Evolutionary conservation across 2,113 vertebrate genomes (phyloP), one percentile per base, ranked within the genome.

Genomic region (Chamaea fasciata): DNA sequence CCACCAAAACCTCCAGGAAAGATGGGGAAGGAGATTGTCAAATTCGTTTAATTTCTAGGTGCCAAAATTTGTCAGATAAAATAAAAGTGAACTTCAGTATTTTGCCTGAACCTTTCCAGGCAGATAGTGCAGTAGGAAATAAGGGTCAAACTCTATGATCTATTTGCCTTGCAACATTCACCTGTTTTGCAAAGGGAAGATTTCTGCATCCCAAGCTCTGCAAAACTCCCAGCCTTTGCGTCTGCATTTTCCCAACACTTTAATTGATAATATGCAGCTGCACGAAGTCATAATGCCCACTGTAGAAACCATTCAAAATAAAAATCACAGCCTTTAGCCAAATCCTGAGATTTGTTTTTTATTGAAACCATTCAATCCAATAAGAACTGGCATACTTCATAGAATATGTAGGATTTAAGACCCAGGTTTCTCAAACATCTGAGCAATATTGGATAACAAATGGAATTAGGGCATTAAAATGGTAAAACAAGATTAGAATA

Each of bases 191-290:
- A 9, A 27, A 50, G 13, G 17, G 15, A 27, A 65, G 73, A 42
- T 4, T 49, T 33, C 50, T 42, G 42, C 41, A 57, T 11, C 16
- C 17, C 22, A n/a, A 33, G 13, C 37, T 77, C 50, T 55, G 22
- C 24, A 2, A 15, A 85, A 42, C 53, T 21, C 47, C 15, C 56
- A 63, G 52, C 33, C 33, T 33, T 33, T 0, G 0, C 22, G 5
- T 27, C 41, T 83, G 71, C 41, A 31, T 22, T 49, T 47, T 69
- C 2, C 47, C 52, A 59, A 4, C 35, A 16, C 33, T 46, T 49
- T 1, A 39, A 49, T 6, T 37, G 22, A 41, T 23, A 18, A n/a
- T 18, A 39, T 30, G 19, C 44, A 62, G 57, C 27, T 69, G 26
- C 31, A 75, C 3, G 0, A 77, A 41, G 41, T 26, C 79, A 8